Percentiles rank a stretch among this genome's conserved stretches.
Evolutionary conservation across 2,797 vertebrate genomes (phyloP).

Genomic region (Mormyrops attenuatus): DNA sequence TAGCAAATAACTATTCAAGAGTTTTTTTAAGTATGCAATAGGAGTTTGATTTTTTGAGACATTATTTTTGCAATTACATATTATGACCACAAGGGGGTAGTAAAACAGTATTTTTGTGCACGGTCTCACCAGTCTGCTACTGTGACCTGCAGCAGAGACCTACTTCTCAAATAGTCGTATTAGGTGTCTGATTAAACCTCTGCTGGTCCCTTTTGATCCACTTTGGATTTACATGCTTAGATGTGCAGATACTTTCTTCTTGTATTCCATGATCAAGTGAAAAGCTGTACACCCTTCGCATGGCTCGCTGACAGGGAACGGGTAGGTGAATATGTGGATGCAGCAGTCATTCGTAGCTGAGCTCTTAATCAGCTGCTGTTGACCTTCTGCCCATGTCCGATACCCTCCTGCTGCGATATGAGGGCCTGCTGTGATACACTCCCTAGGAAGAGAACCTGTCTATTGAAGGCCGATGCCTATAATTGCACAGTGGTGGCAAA

Average conservation of each 20-base stretch:
- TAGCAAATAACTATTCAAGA: background rate
- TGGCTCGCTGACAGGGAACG: background rate
- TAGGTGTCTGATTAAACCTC: conserved; percentile 13
- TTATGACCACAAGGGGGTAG: conserved; percentile 10
- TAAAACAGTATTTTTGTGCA: background rate
- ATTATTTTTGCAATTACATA: background rate
- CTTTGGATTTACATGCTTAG: conserved; percentile 9
- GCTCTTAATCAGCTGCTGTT: background rate
- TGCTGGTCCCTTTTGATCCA: conserved; percentile 2
- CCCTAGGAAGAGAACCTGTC: background rate
- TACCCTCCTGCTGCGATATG: background rate
- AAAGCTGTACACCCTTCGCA: background rate
- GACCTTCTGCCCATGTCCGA: background rate
- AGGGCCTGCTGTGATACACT: background rate
- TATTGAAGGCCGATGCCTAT: background rate
- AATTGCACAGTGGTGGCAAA: background rate
- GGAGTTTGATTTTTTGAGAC: background rate
- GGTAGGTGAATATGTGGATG: background rate
- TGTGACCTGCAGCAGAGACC: background rate
- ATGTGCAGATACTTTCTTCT: background rate
- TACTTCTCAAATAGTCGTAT: conserved; percentile 11
- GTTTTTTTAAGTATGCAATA: background rate
- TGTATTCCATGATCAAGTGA: conserved; percentile 15
- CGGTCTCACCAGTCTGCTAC: background rate
- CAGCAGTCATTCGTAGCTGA: background rate